A percentile compares a stretch with the other conserved stretches of the same genome.
These are phyloP conservation scores for Protodeltote pygarga DNA, from an alignment of 2,888 invertebrate genomes.

Conservation along the genomic window DNA sequence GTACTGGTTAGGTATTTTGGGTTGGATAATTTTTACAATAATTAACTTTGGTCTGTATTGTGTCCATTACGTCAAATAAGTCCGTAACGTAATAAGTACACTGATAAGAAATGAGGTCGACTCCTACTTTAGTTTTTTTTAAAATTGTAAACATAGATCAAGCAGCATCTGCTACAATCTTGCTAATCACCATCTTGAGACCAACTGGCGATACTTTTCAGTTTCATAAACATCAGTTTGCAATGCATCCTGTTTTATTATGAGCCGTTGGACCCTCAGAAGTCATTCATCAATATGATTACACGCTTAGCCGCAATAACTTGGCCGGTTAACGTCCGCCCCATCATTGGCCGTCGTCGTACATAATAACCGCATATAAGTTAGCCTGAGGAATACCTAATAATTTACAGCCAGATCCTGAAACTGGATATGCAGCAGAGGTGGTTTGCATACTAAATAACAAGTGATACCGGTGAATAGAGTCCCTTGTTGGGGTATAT, in stretches of 20 bases:
- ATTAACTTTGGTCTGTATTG: not conserved
- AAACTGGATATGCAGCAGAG: conserved; percentile 43
- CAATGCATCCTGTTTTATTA: conserved; percentile 17
- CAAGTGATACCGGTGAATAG: conserved; percentile 24
- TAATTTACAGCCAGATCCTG: conserved; percentile 57
- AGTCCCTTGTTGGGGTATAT: conserved; percentile 15
- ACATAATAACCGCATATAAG: conserved; percentile 59
- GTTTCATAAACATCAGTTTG: conserved; percentile 23
- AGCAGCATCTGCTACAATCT: not conserved
- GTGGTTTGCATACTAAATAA: conserved; percentile 40
- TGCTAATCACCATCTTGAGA: conserved; percentile 3
- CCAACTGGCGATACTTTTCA: not conserved
- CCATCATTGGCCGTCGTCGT: conserved; percentile 24
- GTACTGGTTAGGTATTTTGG: too few species aligned
- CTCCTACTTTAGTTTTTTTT: conserved; percentile 24
- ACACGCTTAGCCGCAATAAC: conserved; percentile 44
- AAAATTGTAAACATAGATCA: conserved; percentile 12
- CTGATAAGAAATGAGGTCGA: conserved; percentile 42
- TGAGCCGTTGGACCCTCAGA: conserved; percentile 22
- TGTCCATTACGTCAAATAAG: conserved; percentile 6
- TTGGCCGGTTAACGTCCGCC: conserved; percentile 43
- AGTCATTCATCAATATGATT: conserved; percentile 62
- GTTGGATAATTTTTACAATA: too few species aligned
- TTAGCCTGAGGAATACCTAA: conserved; percentile 46
- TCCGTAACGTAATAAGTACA: conserved; percentile 6